phyloP scores from a whole-genome alignment of 1,140 invertebrate genomes.

The Apis cerana region DNA sequence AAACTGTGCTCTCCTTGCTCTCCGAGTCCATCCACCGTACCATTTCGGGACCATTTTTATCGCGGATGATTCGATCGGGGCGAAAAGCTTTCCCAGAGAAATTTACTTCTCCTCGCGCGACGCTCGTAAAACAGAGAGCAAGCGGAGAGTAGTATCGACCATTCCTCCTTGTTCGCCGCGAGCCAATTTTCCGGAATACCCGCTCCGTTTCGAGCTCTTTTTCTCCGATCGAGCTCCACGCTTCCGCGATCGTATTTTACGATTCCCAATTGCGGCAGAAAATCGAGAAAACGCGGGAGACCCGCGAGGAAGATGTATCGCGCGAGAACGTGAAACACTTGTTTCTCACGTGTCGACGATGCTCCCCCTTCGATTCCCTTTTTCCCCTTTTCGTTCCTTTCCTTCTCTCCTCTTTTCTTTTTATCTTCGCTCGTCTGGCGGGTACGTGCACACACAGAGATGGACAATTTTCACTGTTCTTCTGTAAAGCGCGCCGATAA shows the following conservation, averaged over 20 bases:
- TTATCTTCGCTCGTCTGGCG: neutral
- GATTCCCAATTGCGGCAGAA: conserved; percentile 46
- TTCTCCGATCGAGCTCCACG: neutral
- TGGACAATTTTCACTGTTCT: conserved; percentile 36
- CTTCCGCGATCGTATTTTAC: conserved; percentile 43
- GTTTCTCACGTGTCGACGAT: conserved; percentile 32
- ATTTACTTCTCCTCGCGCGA: conserved; percentile 29
- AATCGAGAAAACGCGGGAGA: conserved; percentile 38
- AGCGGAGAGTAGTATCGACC: neutral
- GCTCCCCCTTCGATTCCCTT: neutral
- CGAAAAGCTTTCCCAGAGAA: conserved; percentile 19
- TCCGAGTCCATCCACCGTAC: neutral
- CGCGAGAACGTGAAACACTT: neutral
- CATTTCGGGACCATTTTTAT: conserved; percentile 12
- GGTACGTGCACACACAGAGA: neutral
- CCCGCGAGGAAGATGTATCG: neutral
- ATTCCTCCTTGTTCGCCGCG: neutral
- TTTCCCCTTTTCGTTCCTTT: too few species aligned
- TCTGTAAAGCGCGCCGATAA: conserved; percentile 64
- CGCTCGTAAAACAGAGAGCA: conserved; percentile 30
- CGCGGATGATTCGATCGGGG: conserved; percentile 4
- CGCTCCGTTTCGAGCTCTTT: neutral
- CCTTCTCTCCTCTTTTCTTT: neutral
- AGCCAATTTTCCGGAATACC: conserved; percentile 35
- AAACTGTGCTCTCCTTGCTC: neutral